Percentiles rank a stretch among this genome's conserved stretches.
Conservation (phyloP, 2,888 invertebrate species). For the Mycalesis mineus region DNA sequence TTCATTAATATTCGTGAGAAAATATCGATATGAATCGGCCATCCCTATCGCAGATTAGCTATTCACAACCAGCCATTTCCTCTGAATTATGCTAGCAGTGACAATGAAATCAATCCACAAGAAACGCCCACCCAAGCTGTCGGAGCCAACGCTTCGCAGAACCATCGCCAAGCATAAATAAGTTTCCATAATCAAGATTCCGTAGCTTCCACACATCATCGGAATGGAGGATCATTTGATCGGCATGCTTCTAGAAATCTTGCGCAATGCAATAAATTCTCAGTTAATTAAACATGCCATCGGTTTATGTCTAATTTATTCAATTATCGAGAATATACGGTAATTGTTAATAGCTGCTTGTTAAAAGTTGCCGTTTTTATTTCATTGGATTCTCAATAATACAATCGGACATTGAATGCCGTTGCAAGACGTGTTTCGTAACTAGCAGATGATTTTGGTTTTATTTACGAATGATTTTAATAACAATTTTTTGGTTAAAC, state of each 20-base stretch:
- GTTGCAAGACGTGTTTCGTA: neutral
- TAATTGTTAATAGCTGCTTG: constrained; percentile 10
- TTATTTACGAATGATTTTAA: too few species aligned
- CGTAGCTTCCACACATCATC: constrained; percentile 17
- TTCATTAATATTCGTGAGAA: too few species aligned
- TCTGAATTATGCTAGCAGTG: constrained; percentile 38
- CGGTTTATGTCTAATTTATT: constrained; percentile 20
- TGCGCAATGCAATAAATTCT: constrained; percentile 12
- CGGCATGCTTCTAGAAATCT: constrained; percentile 22
- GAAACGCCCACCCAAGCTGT: constrained; percentile 55
- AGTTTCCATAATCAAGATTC: constrained; percentile 17
- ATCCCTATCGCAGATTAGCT: constrained; percentile 29
- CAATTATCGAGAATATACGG: constrained; percentile 14
- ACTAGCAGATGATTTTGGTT: neutral
- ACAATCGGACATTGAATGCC: neutral
- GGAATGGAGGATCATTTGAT: constrained; percentile 14
- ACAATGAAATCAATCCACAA: constrained; percentile 40
- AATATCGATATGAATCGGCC: neutral
- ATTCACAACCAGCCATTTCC: constrained; percentile 36
- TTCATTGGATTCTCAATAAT: constrained; percentile 3
- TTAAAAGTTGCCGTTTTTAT: constrained; percentile 13
- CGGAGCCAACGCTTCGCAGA: constrained; percentile 45
- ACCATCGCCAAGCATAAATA: constrained; percentile 32
- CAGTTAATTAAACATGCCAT: constrained; percentile 7
- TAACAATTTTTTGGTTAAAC: too few species aligned